phyloP scores from a whole-genome alignment of 2,113 vertebrate species.

The Labeo catla region DNA sequence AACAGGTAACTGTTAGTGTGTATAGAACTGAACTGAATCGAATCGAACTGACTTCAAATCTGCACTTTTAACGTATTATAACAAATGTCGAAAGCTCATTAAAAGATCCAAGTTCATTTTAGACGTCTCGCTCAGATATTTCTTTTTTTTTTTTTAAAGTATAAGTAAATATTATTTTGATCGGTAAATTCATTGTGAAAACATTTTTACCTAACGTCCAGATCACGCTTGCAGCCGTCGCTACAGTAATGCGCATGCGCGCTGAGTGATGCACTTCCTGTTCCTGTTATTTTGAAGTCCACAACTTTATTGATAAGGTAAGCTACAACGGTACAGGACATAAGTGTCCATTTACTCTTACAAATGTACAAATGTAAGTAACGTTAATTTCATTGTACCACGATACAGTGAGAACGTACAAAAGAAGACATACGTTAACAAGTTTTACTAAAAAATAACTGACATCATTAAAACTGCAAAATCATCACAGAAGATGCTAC shows the following conservation, averaged over 20 bases:
- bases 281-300: slow-evolving; percentile 46
- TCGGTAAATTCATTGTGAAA: background rate
- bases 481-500: background rate
- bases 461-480: background rate
- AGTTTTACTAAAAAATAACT: background rate
- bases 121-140: background rate
- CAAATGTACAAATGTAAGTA: background rate
- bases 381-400: no score
- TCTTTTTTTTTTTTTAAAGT: background rate
- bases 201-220: slow-evolving; percentile 55
- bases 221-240: slow-evolving; percentile 52
- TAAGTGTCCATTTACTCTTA: no score
- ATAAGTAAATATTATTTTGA: no score
- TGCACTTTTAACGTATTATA: background rate
- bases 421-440: background rate
- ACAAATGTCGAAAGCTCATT: background rate
- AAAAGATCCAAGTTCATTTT: background rate
- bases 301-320: slow-evolving; percentile 53
- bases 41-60: background rate
- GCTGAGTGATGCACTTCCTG: slow-evolving; percentile 32
- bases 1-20: background rate
- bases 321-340: no score
- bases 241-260: slow-evolving; percentile 56
- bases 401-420: background rate
- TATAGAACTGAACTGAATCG: background rate